Evolutionary conservation across 1,140 invertebrate species (phyloP).

Genomic region (Diachasma alloeum): DNA sequence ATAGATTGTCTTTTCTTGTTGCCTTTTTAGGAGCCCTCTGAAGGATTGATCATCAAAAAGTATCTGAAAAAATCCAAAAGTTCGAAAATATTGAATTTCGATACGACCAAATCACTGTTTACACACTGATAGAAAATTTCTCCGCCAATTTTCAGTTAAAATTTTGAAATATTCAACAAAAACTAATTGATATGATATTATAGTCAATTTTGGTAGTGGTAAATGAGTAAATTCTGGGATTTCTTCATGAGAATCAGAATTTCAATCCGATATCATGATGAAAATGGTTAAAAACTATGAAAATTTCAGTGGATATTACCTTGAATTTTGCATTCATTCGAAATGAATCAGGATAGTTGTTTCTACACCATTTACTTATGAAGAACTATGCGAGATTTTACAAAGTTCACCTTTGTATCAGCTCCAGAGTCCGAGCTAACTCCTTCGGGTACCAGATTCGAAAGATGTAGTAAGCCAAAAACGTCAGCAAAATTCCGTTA

Average conservation of each 20-base stretch:
- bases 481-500: constrained; percentile 11
- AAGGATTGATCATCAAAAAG: not conserved
- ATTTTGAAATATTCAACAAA: too few species aligned
- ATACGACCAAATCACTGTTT: not conserved
- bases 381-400: not conserved
- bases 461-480: constrained; percentile 17
- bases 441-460: not conserved
- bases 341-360: not conserved
- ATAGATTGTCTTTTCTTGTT: not conserved
- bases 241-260: too few species aligned
- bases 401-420: constrained; percentile 30
- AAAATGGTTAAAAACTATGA: too few species aligned
- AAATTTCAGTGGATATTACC: too few species aligned
- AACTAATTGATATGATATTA: too few species aligned
- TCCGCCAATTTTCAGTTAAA: too few species aligned
- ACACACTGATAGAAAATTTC: too few species aligned
- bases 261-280: too few species aligned
- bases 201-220: too few species aligned
- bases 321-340: too few species aligned
- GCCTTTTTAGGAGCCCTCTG: not conserved
- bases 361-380: not conserved
- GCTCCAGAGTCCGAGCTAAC: constrained; percentile 5
- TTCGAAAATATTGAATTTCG: not conserved
- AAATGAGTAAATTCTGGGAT: too few species aligned
- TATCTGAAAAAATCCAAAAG: not conserved